A percentile compares a stretch with the other conserved stretches of the same genome.
phyloP scores from a whole-genome alignment of 2,888 invertebrate species.

The Strigamia maritima region DNA sequence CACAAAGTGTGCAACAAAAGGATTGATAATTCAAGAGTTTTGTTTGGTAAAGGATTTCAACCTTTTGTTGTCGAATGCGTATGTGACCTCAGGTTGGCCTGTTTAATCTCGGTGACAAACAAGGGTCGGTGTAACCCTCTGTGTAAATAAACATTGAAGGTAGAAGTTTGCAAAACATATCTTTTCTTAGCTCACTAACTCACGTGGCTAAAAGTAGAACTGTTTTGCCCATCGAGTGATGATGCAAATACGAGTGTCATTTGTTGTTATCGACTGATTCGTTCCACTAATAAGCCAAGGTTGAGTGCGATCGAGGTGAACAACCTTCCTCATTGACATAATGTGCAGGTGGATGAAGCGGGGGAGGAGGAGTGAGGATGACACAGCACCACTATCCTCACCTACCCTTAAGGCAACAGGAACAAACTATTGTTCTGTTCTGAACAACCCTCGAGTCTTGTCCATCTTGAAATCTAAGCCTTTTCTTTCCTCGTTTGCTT shows the following conservation, averaged over 20 bases:
- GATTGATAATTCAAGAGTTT: slow-evolving; percentile 32
- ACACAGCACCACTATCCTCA: not conserved
- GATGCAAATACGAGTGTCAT: not conserved
- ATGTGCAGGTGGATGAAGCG: slow-evolving; percentile 20
- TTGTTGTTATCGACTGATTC: not conserved
- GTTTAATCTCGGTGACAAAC: slow-evolving; percentile 27
- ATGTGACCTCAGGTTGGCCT: slow-evolving; percentile 16
- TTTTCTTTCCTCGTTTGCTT: slow-evolving; percentile 31
- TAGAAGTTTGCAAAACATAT: slow-evolving; percentile 29
- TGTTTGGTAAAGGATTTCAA: slow-evolving; percentile 38
- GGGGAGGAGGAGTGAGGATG: slow-evolving; percentile 23
- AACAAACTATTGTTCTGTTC: not conserved
- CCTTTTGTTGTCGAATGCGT: slow-evolving; percentile 2
- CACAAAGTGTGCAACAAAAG: not conserved
- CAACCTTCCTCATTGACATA: slow-evolving; percentile 20
- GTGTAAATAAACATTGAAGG: slow-evolving; percentile 19
- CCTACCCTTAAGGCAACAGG: slow-evolving; percentile 12
- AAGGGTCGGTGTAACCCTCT: slow-evolving; percentile 11
- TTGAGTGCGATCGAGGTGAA: not conserved
- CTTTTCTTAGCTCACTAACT: not conserved
- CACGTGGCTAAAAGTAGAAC: slow-evolving; percentile 16
- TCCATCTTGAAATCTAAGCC: slow-evolving; percentile 32
- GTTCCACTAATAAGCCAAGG: slow-evolving; percentile 12
- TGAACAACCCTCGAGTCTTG: not conserved
- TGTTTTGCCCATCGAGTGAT: not conserved